Conservation (phyloP, 2,797 vertebrate genomes). For the Phoeniculus purpureus region DNA sequence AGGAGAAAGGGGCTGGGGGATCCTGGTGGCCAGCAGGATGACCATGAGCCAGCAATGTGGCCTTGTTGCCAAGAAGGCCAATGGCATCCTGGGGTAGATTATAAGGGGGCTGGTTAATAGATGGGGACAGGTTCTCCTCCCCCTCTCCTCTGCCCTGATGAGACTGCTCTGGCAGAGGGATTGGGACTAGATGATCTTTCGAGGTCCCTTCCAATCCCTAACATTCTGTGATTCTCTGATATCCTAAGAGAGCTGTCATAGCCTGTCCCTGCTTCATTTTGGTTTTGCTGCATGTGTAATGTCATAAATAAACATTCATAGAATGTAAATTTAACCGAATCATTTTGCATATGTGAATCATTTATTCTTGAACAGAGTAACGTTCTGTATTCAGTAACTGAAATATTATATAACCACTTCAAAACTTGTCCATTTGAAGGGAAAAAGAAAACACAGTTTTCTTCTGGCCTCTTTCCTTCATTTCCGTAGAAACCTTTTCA, state of each 20-base stretch:
- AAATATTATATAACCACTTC: conserved; percentile 70
- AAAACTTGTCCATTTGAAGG: conserved; percentile 56
- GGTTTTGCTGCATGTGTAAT: conserved; percentile 38
- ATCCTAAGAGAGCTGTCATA: conserved; percentile 26
- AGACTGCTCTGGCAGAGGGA: no score
- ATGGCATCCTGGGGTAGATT: no score
- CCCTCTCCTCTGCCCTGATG: no score
- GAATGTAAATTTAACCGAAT: conserved; percentile 66
- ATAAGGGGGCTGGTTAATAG: no score
- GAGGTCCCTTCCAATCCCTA: no score
- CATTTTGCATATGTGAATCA: conserved; percentile 65
- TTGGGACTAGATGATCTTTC: no score
- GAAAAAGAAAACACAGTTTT: conserved; percentile 62
- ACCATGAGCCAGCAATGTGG: no score
- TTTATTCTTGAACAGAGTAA: conserved; percentile 64
- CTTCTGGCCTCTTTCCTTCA: conserved; percentile 52
- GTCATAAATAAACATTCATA: conserved; percentile 68
- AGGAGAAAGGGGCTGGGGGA: no score
- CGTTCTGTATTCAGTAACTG: conserved; percentile 28
- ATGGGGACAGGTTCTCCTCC: no score
- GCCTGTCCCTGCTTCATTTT: conserved; percentile 18
- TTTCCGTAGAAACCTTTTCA: conserved; percentile 58
- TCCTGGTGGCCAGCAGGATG: no score
- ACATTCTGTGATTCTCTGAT: not conserved
- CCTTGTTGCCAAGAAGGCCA: no score